Percentiles rank a stretch among this genome's conserved stretches.
phyloP scores from a whole-genome alignment of 2,888 invertebrate genomes.

The Capitulum mitella region DNA sequence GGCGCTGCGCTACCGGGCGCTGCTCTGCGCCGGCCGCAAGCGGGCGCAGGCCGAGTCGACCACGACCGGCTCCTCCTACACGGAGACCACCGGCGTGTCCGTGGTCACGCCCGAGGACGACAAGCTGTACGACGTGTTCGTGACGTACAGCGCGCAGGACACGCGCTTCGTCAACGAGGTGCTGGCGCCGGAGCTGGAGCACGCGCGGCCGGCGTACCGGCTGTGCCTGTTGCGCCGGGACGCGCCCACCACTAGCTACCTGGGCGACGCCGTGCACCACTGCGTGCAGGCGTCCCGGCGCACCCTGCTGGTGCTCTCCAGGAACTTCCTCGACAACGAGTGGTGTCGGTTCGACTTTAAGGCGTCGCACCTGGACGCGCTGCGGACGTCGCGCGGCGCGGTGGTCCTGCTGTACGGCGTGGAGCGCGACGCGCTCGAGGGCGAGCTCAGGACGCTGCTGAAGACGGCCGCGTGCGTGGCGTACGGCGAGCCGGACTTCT shows the following conservation, averaged over 20 bases:
- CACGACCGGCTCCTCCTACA: neutral
- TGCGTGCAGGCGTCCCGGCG: conserved; percentile 64
- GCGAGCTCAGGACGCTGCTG: conserved; percentile 66
- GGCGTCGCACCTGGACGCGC: conserved; percentile 75
- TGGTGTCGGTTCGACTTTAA: conserved; percentile 86
- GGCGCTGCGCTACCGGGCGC: conserved; percentile 63
- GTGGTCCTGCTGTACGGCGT: conserved; percentile 76
- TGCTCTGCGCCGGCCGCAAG: conserved; percentile 29
- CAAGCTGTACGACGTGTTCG: conserved; percentile 86
- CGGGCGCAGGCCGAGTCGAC: neutral
- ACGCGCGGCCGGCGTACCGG: conserved; percentile 65
- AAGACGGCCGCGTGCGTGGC: conserved; percentile 74
- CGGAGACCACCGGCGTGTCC: neutral
- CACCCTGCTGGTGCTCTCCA: conserved; percentile 77
- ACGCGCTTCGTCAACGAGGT: conserved; percentile 84
- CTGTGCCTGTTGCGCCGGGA: conserved; percentile 87
- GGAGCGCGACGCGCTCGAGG: conserved; percentile 69
- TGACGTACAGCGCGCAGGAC: conserved; percentile 89
- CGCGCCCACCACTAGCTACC: conserved; percentile 77
- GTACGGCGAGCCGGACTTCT: conserved; percentile 86
- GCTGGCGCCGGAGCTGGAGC: conserved; percentile 77
- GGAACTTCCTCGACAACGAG: conserved; percentile 77
- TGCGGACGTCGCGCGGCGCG: conserved; percentile 58
- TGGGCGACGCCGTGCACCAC: conserved; percentile 73
- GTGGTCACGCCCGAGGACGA: neutral